phyloP scores from a whole-genome alignment of 2,888 invertebrate genomes.

The Hyles lineata region DNA sequence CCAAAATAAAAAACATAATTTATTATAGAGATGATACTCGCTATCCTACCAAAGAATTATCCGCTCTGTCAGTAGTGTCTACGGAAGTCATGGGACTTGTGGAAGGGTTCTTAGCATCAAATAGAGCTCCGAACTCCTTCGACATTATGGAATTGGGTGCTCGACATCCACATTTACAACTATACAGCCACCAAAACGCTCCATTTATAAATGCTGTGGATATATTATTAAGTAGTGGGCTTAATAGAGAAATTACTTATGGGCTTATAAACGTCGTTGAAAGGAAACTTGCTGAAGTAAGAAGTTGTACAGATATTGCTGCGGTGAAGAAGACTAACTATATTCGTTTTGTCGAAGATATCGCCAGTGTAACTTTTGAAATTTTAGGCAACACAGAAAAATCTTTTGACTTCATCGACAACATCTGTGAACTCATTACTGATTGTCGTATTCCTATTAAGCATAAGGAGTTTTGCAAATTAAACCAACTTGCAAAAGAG shows the following conservation, averaged over 20 bases:
- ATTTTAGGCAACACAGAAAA: conserved; percentile 79
- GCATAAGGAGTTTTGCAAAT: conserved; percentile 79
- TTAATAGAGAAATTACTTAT: conserved; percentile 80
- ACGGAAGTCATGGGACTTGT: conserved; percentile 86
- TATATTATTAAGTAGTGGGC: conserved; percentile 76
- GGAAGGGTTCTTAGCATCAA: conserved; percentile 84
- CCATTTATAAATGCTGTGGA: conserved; percentile 81
- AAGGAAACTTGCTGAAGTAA: conserved; percentile 78
- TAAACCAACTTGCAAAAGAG: conserved; percentile 76
- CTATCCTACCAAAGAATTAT: conserved; percentile 81
- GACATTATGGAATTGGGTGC: conserved; percentile 77
- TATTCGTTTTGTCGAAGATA: conserved; percentile 78
- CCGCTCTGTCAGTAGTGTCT: conserved; percentile 84
- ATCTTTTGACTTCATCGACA: conserved; percentile 74
- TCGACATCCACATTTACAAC: conserved; percentile 76
- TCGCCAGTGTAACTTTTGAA: conserved; percentile 80
- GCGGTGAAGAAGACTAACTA: conserved; percentile 79
- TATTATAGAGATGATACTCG: conserved; percentile 75
- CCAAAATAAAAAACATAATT: conserved; percentile 79
- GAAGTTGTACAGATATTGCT: conserved; percentile 70
- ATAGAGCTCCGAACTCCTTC: conserved; percentile 77
- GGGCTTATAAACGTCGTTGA: conserved; percentile 81
- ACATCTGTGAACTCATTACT: conserved; percentile 73
- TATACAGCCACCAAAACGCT: conserved; percentile 79
- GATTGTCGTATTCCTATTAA: conserved; percentile 79